Percentiles rank a stretch among this genome's conserved stretches.
phyloP scores from a whole-genome alignment of 2,888 invertebrate species.

The Muschampia plurimacula region DNA sequence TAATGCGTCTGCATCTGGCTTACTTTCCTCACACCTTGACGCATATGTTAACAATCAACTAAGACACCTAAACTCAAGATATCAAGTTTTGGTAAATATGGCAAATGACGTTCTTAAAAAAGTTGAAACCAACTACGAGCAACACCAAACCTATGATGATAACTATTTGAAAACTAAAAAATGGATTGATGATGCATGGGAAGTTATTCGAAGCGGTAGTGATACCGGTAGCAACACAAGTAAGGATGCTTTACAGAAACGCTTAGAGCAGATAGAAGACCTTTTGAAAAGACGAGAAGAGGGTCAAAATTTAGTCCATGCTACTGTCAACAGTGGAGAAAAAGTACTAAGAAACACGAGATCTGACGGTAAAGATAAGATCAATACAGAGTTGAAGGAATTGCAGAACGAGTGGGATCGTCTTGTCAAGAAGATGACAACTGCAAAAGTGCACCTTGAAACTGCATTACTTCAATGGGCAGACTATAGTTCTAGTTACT shows the following conservation, averaged over 20 bases:
- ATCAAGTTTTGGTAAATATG: constrained; percentile 94
- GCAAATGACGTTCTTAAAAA: constrained; percentile 96
- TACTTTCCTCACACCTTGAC: constrained; percentile 93
- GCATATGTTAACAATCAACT: constrained; percentile 95
- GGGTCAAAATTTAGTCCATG: constrained; percentile 94
- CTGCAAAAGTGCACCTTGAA: constrained; percentile 95
- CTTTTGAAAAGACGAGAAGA: constrained; percentile 93
- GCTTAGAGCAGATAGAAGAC: constrained; percentile 92
- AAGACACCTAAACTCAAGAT: constrained; percentile 93
- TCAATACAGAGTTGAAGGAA: constrained; percentile 94
- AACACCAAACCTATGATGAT: constrained; percentile 92
- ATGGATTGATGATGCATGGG: constrained; percentile 95
- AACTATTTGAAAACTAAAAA: constrained; percentile 91
- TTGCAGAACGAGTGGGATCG: constrained; percentile 97
- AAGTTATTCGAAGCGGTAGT: constrained; percentile 92
- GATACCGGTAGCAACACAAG: constrained; percentile 92
- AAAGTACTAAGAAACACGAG: constrained; percentile 95
- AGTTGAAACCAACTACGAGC: constrained; percentile 94
- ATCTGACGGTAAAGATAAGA: constrained; percentile 95
- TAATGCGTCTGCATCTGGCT: constrained; percentile 90
- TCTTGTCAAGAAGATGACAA: constrained; percentile 95
- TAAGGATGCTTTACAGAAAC: constrained; percentile 93
- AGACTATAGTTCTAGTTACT: constrained; percentile 97
- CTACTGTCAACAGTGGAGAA: constrained; percentile 95
- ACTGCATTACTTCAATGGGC: constrained; percentile 97